These are phyloP conservation scores for Cyphomyrmex costatus DNA, from an alignment of 1,140 invertebrate species.

Conservation along the genomic window DNA sequence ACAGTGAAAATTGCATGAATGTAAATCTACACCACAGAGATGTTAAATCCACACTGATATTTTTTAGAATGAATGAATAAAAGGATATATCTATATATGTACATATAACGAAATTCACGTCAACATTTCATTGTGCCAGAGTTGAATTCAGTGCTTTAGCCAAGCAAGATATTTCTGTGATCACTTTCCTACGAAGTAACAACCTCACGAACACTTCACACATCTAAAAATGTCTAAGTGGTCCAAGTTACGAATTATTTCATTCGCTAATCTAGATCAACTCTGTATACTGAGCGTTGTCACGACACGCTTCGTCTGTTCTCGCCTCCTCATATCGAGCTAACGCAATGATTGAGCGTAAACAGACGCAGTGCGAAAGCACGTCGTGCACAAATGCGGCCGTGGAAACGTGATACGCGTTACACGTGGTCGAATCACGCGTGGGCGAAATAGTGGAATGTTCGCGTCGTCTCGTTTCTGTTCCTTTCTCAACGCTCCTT, in stretches of 20 bases:
- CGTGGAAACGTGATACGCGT: slow-evolving; percentile 67
- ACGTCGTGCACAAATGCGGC: slow-evolving; percentile 68
- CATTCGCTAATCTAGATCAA: slow-evolving; percentile 25
- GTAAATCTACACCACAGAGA: too few species aligned
- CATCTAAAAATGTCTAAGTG: not conserved
- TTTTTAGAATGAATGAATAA: too few species aligned
- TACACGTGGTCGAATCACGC: slow-evolving; percentile 12
- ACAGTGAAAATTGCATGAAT: too few species aligned
- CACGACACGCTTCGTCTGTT: slow-evolving; percentile 20
- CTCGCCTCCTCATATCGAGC: slow-evolving; percentile 11
- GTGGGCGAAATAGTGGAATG: slow-evolving; percentile 37
- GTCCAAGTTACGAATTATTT: not conserved
- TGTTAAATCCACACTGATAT: too few species aligned
- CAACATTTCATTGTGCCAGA: not conserved
- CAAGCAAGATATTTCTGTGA: slow-evolving; percentile 1
- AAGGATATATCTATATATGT: too few species aligned
- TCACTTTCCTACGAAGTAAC: not conserved
- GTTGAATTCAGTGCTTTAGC: not conserved
- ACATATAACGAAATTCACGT: not conserved
- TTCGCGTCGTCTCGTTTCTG: not conserved
- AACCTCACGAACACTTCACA: not conserved
- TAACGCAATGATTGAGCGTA: slow-evolving; percentile 30
- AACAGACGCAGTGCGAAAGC: slow-evolving; percentile 43
- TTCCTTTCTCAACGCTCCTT: slow-evolving; percentile 2
- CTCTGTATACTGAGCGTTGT: not conserved